Base-by-base conservation (phyloP, 2,888 invertebrate species). In the Ptychoptera albimana region DNA sequence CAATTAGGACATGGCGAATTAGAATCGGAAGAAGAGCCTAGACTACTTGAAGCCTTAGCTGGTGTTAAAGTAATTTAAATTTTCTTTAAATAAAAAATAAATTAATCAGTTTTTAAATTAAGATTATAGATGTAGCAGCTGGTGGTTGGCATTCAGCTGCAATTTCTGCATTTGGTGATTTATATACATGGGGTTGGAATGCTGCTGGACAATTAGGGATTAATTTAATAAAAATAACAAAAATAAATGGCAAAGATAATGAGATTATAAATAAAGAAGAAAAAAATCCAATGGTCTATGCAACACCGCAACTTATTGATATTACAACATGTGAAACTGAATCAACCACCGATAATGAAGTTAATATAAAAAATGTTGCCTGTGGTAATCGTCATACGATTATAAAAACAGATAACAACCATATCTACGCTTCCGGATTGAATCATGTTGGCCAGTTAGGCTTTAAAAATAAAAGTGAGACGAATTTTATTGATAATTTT, bases 161-260 rank as follows among this genome's bases (percentile, higher is more conserved):
- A 9, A 60, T 89, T 8, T 86, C 85, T 51, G 71, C 74, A 54
- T 74, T 72, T 60, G 89, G 88, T 11, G 91, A 91, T 60, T 57
- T 91, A 0, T 93, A 91, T 58, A 71, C 75, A 2, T 93, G 93
- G 92, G 93, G 93, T 8, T 89, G 85, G 81, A 93, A 93, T 64
- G 78, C 82, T 49, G 75, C 74, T 55, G 91, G 92, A 0, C 89
- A 93, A 61, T 64, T 93, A 12, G 92, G 92, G 8, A 61, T 82
- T 30, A 60, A 63, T 31, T 56, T 59, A 8, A 58, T 66, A 47
- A 66, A 67, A 46, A 23, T 3, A 5, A 23, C 23, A 7, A 57
- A 57, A 29, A 23, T 16, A 36, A 23, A 31, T 31, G 31, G 15
- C 14, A 9, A 40, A 13, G 37, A 13, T 8, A 14, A 13, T 44